Evolutionary conservation across 2,113 vertebrate species (phyloP), one percentile per base, ranked within the genome.

Genomic region (Nyctibius bracteatus): DNA sequence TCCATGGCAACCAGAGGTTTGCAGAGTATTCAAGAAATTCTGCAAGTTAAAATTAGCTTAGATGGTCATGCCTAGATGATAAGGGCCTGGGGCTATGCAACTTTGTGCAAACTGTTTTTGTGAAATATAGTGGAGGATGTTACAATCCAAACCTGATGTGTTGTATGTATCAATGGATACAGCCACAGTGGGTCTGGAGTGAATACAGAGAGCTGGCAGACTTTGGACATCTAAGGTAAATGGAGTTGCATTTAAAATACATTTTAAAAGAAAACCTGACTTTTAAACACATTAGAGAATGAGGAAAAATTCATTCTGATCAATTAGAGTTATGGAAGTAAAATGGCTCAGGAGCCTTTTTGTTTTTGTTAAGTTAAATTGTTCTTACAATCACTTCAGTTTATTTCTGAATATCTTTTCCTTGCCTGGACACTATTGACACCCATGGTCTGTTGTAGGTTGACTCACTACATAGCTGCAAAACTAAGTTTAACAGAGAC

Each of bases 31-130:
- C 79, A 83, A 86, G 79, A 88, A 95, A 88, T 24, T 92, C 74
- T 59, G 72, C 47, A 78, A 88, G 90, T 96, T 92, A 96, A 96
- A 96, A 96, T 95, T 95, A 95, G 92, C 92, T 67, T 37, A 39
- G 55, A 57, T 63, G 79, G 82, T 63, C 95, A 92, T 93, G 90
- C 92, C 93, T 71, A 90, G 90, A 78, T 83, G 77, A 92, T 92
- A 41, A 96, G 86, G 90, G 15, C 92, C 52, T 3, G 6, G 72
- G 86, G 92, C 88, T 81, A 15, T 37, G 88, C 7, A 39, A 81
- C 75, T 35, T 8, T 88, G 46, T 55, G n/a, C 66, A 59, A 93
- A 97, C 30, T 52, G 25, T 27, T 90, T 75, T 55, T 71, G 55
- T 59, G 82, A 57, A 78, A 92, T 92, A 78, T 78, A 47, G 33